These are phyloP conservation scores for Pomacea maculata DNA, from an alignment of 1,140 invertebrate species.

Conservation along the genomic window DNA sequence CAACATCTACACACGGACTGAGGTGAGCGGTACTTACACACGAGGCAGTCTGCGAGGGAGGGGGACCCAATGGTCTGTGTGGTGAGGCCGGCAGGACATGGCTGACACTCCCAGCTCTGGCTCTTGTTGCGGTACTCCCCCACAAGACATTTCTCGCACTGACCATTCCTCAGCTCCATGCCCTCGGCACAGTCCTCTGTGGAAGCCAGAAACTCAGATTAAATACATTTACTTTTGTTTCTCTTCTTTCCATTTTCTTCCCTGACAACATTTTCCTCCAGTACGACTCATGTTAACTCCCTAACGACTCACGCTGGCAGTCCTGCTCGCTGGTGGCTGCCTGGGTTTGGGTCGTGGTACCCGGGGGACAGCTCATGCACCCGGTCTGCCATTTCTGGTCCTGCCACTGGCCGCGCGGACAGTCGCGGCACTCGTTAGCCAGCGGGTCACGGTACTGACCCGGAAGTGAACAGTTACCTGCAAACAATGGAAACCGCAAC, in stretches of 20 bases:
- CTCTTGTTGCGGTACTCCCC: constrained; percentile 13
- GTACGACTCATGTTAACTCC: background rate
- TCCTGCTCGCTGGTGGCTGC: constrained; percentile 13
- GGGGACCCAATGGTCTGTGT: background rate
- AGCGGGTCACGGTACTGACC: constrained; percentile 34
- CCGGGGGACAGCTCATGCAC: constrained; percentile 29
- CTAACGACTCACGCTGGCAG: constrained; percentile 25
- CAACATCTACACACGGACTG: too few relatives aligned
- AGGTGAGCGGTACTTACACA: constrained; percentile 11
- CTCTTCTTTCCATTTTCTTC: too few relatives aligned
- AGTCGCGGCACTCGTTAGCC: constrained; percentile 32
- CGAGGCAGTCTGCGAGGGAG: background rate
- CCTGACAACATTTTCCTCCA: too few relatives aligned
- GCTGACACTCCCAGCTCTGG: constrained; percentile 21
- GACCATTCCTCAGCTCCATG: background rate
- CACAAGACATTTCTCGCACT: background rate
- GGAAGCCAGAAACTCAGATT: background rate
- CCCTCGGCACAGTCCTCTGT: background rate
- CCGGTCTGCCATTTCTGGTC: constrained; percentile 30
- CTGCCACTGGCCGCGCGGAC: constrained; percentile 35
- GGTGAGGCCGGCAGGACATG: constrained; percentile 16
- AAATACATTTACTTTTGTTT: too few relatives aligned
- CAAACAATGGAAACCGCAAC: background rate
- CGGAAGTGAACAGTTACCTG: constrained; percentile 39
- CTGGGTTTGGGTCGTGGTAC: constrained; percentile 29